Conservation (phyloP, 2,888 invertebrate species). For the Pheosia tremula region DNA sequence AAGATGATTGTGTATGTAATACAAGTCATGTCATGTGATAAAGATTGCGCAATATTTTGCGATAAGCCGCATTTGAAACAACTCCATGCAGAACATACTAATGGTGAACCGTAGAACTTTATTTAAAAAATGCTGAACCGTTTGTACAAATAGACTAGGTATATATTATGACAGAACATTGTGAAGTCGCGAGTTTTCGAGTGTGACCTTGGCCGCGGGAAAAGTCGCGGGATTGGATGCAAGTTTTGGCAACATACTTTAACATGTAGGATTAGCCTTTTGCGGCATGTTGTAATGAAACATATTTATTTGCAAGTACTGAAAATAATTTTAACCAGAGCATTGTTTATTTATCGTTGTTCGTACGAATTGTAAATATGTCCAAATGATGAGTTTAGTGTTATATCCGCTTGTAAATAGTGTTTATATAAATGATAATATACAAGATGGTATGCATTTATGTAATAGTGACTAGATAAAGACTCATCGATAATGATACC, state of each 20-base stretch:
- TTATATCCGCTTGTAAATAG: too few relatives aligned
- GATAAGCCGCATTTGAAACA: background rate
- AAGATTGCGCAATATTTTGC: background rate
- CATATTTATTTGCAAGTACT: too few relatives aligned
- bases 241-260: conserved; percentile 1
- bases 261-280: background rate
- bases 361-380: too few relatives aligned
- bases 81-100: background rate
- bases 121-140: conserved; percentile 18
- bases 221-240: background rate
- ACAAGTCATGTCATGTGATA: background rate
- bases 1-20: too few relatives aligned
- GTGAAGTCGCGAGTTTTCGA: background rate
- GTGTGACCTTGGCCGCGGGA: conserved; percentile 2
- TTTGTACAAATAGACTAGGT: conserved; percentile 20
- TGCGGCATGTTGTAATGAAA: background rate
- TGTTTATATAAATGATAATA: background rate
- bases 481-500: background rate
- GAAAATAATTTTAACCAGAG: too few relatives aligned
- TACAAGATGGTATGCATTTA: background rate
- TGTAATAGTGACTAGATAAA: background rate
- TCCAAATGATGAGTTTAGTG: too few relatives aligned
- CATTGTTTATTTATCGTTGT: too few relatives aligned
- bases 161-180: conserved; percentile 19
- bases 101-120: conserved; percentile 7